Evolutionary conservation across 2,797 vertebrate species (phyloP).

Genomic region (Mallotus villosus): DNA sequence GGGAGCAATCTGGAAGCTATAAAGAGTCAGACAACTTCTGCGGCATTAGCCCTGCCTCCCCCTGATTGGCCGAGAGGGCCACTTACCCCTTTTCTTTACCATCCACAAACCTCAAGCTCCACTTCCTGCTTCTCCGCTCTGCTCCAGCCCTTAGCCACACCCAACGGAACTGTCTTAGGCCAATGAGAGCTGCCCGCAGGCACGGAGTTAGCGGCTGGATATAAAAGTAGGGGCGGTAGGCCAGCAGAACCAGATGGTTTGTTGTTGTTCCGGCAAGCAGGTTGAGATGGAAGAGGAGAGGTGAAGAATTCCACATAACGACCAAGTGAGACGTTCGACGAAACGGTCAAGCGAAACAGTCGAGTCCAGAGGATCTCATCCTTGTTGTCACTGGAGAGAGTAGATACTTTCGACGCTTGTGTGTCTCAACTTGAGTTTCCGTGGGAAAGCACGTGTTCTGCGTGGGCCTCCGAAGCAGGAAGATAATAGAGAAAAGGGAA

Average conservation of each 20-base stretch:
- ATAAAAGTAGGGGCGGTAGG: slow-evolving; percentile 69
- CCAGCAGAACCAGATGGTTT: slow-evolving; percentile 71
- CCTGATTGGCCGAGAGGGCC: slow-evolving; percentile 65
- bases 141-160: slow-evolving; percentile 49
- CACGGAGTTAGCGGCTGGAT: slow-evolving; percentile 49
- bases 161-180: slow-evolving; percentile 50
- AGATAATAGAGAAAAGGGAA: slow-evolving; percentile 1
- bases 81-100: slow-evolving; percentile 73
- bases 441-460: background rate
- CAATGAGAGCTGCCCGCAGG: slow-evolving; percentile 59
- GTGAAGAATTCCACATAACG: slow-evolving; percentile 53
- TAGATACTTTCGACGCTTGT: slow-evolving; percentile 30
- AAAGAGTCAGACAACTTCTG: slow-evolving; percentile 78
- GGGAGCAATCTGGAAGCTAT: slow-evolving; percentile 87
- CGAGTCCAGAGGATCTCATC: background rate
- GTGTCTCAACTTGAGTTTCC: slow-evolving; percentile 6
- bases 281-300: slow-evolving; percentile 59
- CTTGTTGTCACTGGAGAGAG: slow-evolving; percentile 22
- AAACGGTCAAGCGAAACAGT: no score
- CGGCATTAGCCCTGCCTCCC: slow-evolving; percentile 70
- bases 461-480: background rate
- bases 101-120: slow-evolving; percentile 58
- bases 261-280: slow-evolving; percentile 69
- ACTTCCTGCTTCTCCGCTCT: slow-evolving; percentile 67
- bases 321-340: slow-evolving; percentile 47